Conservation (phyloP, 2,888 invertebrate genomes). For the Drosophila prolongata region DNA sequence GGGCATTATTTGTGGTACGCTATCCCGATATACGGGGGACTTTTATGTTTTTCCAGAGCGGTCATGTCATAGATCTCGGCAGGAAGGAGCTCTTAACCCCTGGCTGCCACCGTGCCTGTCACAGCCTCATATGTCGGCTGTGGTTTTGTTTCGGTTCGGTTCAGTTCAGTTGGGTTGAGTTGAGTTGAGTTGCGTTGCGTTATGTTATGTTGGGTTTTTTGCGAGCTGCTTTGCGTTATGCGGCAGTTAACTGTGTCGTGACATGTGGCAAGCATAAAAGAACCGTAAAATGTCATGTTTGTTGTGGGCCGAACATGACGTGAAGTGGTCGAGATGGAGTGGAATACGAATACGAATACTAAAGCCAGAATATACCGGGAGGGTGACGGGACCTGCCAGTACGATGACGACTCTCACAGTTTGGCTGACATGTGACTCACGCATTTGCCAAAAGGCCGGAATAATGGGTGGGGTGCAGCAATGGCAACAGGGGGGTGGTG, state of each 20-base stretch:
- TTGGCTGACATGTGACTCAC: slow-evolving; percentile 62
- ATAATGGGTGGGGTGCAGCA: slow-evolving; percentile 3
- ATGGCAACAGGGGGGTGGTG: slow-evolving; percentile 4
- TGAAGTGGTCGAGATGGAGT: slow-evolving; percentile 57
- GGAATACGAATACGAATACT: slow-evolving; percentile 10
- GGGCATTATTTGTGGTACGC: slow-evolving; percentile 15
- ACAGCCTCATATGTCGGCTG: slow-evolving; percentile 17
- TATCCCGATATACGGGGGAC: slow-evolving; percentile 21
- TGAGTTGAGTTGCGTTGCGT: slow-evolving; percentile 1
- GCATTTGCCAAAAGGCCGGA: slow-evolving; percentile 27
- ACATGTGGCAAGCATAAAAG: slow-evolving; percentile 79
- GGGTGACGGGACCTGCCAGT: slow-evolving; percentile 3
- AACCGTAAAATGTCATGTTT: slow-evolving; percentile 79
- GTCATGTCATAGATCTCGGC: slow-evolving; percentile 43
- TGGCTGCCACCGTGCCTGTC: slow-evolving; percentile 22
- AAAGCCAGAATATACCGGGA: no score
- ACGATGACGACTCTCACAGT: slow-evolving; percentile 48
- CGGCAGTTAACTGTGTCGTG: slow-evolving; percentile 73
- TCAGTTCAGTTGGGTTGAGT: slow-evolving; percentile 1
- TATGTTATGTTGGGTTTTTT: slow-evolving; percentile 35
- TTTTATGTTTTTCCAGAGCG: slow-evolving; percentile 6
- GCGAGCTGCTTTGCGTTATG: slow-evolving; percentile 38
- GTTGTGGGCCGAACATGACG: slow-evolving; percentile 75
- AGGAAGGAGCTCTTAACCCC: slow-evolving; percentile 56
- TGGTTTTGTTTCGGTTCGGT: slow-evolving; percentile 9